These are phyloP conservation scores for Brachymystax lenok DNA, from an alignment of 2,797 vertebrate genomes.

Conservation along the genomic window DNA sequence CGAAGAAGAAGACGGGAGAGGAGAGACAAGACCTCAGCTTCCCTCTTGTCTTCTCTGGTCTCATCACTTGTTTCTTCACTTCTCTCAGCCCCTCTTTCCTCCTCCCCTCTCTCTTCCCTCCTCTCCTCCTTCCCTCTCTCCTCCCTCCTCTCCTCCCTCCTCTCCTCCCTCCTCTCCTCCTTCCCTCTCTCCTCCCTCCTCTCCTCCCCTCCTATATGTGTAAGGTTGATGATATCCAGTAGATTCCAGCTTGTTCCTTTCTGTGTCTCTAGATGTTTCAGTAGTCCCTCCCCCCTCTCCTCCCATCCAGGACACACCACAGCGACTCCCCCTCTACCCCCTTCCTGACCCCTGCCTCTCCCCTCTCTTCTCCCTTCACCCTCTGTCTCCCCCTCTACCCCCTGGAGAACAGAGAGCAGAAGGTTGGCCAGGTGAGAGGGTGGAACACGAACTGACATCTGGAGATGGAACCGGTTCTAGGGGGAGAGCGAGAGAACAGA, in stretches of 20 bases:
- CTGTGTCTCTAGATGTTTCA: slow-evolving; percentile 78
- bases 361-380: slow-evolving; percentile 49
- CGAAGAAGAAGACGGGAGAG: slow-evolving; percentile 75
- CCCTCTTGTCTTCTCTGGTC: slow-evolving; percentile 64
- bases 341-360: slow-evolving; percentile 35
- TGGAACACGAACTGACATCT: slow-evolving; percentile 85
- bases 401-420: slow-evolving; percentile 79
- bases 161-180: not conserved
- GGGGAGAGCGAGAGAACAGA: not conserved
- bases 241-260: slow-evolving; percentile 74
- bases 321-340: slow-evolving; percentile 80
- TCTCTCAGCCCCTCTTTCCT: slow-evolving; percentile 21
- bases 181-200: not conserved
- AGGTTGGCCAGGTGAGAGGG: slow-evolving; percentile 83
- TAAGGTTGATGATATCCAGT: slow-evolving; percentile 82
- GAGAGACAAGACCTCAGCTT: slow-evolving; percentile 67
- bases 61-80: slow-evolving; percentile 62
- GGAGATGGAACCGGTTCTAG: slow-evolving; percentile 90
- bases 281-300: slow-evolving; percentile 65
- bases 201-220: slow-evolving; percentile 48
- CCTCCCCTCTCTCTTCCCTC: not conserved
- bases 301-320: slow-evolving; percentile 85
- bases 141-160: slow-evolving; percentile 1
- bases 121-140: slow-evolving; percentile 1
- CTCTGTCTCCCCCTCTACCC: slow-evolving; percentile 69